Conservation (phyloP, 2,797 vertebrate genomes). For the Phalloptychus januarius region DNA sequence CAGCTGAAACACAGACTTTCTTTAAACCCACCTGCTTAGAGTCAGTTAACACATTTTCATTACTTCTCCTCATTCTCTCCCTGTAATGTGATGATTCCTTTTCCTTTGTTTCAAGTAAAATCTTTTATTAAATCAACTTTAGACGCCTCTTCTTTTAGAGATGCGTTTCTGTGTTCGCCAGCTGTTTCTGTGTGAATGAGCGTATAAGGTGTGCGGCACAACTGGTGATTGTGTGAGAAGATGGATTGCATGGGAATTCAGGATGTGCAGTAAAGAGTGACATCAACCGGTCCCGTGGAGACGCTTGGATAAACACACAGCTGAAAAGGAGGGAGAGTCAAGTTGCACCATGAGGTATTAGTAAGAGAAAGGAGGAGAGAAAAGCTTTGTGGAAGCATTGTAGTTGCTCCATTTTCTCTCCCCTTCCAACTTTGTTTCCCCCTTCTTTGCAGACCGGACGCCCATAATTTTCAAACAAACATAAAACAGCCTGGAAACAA, state of each 20-base stretch:
- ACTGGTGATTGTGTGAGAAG: slow-evolving; percentile 61
- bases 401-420: slow-evolving; percentile 76
- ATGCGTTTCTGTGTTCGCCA: background rate
- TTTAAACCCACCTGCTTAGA: background rate
- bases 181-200: slow-evolving; percentile 8
- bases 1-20: background rate
- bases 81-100: background rate
- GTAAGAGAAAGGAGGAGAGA: slow-evolving; percentile 76
- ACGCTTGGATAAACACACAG: slow-evolving; percentile 81
- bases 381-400: slow-evolving; percentile 81
- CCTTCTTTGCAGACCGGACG: slow-evolving; percentile 73
- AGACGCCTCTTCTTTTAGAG: slow-evolving; percentile 8
- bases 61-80: background rate
- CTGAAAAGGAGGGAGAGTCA: slow-evolving; percentile 76
- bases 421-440: slow-evolving; percentile 50
- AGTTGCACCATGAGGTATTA: slow-evolving; percentile 74
- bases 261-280: slow-evolving; percentile 75
- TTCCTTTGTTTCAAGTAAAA: background rate
- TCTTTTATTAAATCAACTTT: background rate
- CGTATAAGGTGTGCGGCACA: slow-evolving; percentile 24
- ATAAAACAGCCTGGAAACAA: slow-evolving; percentile 79
- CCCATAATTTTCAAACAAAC: slow-evolving; percentile 80
- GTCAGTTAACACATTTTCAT: background rate
- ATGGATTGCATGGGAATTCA: slow-evolving; percentile 77
- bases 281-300: slow-evolving; percentile 76